Percentiles rank a stretch among this genome's conserved stretches.
These are phyloP conservation scores for Tragelaphus strepsiceros DNA, from an alignment of 2,113 vertebrate genomes.

Conservation along the genomic window DNA sequence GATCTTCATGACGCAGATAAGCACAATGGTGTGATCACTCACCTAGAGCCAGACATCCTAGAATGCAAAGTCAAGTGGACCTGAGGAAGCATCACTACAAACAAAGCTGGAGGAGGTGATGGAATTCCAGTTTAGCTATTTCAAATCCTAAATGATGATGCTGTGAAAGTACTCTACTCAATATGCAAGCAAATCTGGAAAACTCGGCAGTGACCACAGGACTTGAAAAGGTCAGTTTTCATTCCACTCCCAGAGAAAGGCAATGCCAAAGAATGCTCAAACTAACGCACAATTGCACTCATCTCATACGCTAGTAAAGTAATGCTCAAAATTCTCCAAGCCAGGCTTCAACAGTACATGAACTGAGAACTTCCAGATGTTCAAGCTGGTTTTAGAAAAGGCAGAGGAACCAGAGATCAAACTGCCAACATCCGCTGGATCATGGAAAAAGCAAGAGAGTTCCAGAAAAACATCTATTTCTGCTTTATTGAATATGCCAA, in stretches of 20 bases:
- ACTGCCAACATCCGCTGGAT: not conserved
- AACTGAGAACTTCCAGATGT: not conserved
- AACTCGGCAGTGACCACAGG: not conserved
- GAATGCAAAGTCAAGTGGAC: not conserved
- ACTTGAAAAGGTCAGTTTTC: not conserved
- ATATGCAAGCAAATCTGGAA: not conserved
- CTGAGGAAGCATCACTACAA: not conserved
- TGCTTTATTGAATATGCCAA: not conserved
- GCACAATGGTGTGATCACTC: not conserved
- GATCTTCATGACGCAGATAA: not conserved
- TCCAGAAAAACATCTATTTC: not conserved
- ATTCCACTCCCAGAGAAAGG: not conserved
- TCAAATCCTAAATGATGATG: not conserved
- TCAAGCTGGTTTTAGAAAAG: not conserved
- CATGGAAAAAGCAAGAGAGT: not conserved
- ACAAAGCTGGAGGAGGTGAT: not conserved
- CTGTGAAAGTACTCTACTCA: not conserved
- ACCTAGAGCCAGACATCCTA: not conserved
- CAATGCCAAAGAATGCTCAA: not conserved
- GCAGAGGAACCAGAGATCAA: not conserved
- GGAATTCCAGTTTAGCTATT: not conserved
- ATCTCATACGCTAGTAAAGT: not conserved
- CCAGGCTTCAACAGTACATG: not conserved
- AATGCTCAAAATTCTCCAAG: not conserved
- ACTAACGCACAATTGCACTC: not conserved